Evolutionary conservation across 2,113 vertebrate genomes (phyloP).

Genomic region (Acrocephalus kingi): DNA sequence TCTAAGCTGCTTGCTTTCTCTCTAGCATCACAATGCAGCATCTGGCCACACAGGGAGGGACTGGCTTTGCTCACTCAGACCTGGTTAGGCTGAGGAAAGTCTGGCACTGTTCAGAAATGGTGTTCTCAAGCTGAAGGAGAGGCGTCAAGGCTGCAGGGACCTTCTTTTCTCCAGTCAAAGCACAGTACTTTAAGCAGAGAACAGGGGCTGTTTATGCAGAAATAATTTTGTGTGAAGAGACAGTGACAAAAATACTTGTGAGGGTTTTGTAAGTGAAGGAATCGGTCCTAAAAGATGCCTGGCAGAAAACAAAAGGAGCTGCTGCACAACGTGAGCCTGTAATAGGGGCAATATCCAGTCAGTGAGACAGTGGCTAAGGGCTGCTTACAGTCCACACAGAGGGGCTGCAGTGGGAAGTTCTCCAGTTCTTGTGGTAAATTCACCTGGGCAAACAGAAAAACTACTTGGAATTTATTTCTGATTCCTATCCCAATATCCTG

Average conservation of each 20-base stretch:
- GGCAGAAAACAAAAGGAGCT: neutral
- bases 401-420: neutral
- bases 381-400: neutral
- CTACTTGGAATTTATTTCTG: neutral
- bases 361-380: neutral
- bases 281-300: neutral
- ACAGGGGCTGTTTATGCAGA: neutral
- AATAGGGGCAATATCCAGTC: fast-evolving
- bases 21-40: neutral
- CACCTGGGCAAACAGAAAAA: neutral
- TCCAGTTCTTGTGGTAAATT: neutral
- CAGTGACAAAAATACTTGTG: neutral
- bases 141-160: neutral
- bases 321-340: no score
- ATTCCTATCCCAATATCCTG: neutral
- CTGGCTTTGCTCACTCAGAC: neutral
- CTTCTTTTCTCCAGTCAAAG: neutral
- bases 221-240: neutral
- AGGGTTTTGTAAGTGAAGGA: neutral
- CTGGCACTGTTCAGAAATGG: neutral
- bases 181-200: neutral
- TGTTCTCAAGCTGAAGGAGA: neutral
- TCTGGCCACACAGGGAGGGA: neutral
- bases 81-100: neutral
- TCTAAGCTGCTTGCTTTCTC: neutral